These are phyloP conservation scores for Carcharodon carcharias DNA, from an alignment of 2,797 vertebrate genomes.

Conservation along the genomic window DNA sequence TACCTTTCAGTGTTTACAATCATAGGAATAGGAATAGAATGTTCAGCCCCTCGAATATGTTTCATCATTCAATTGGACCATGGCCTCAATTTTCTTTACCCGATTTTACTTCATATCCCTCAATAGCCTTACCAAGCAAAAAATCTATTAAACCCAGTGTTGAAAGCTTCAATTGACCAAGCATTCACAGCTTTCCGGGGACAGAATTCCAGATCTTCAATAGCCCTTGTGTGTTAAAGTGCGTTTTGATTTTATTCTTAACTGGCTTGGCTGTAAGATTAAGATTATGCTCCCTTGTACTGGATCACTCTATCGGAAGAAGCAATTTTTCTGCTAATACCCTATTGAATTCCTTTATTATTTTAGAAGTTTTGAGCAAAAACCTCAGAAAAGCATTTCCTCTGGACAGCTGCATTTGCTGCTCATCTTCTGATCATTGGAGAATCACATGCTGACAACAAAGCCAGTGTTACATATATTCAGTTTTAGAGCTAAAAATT, in stretches of 20 bases:
- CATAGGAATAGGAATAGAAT: not conserved
- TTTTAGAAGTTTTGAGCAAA: not conserved
- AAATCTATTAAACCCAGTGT: not conserved
- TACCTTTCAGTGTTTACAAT: not conserved
- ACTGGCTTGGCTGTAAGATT: not conserved
- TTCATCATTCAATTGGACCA: not conserved
- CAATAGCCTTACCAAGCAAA: not conserved
- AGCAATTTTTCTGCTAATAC: not conserved
- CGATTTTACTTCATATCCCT: not conserved
- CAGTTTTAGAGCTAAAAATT: too few species aligned
- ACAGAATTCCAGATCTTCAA: not conserved
- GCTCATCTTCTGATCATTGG: not conserved
- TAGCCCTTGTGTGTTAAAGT: not conserved
- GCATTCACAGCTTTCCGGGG: not conserved
- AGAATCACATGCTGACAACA: not conserved
- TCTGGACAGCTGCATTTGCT: not conserved
- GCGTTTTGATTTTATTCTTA: not conserved
- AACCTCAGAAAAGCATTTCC: not conserved
- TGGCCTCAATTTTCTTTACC: not conserved
- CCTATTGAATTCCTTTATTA: not conserved
- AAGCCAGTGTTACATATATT: not conserved
- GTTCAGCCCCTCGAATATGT: not conserved
- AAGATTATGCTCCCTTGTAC: not conserved
- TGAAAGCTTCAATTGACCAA: not conserved
- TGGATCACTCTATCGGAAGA: not conserved